Conservation (phyloP, 2,797 vertebrate genomes). For the Scomberomorus guttatus region DNA sequence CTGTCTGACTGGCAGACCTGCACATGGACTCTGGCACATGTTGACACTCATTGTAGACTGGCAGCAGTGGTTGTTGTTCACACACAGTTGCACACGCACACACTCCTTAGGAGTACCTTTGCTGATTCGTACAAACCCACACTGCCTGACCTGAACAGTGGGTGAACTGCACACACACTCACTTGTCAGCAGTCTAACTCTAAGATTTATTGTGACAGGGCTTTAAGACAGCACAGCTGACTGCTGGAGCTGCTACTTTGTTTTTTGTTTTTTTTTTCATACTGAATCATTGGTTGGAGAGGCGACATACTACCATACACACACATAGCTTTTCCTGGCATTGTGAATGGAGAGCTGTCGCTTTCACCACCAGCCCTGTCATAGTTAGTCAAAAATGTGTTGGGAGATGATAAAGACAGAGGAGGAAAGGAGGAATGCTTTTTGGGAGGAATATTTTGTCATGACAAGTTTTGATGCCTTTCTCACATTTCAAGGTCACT, state of each 20-base stretch:
- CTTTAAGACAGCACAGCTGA: slow-evolving; percentile 40
- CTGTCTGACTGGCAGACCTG: slow-evolving; percentile 55
- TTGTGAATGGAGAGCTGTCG: slow-evolving; percentile 46
- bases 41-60: slow-evolving; percentile 55
- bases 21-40: slow-evolving; percentile 41
- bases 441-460: slow-evolving; percentile 45
- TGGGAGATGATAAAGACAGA: slow-evolving; percentile 39
- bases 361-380: slow-evolving; percentile 39
- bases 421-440: slow-evolving; percentile 32
- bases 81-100: background rate
- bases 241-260: slow-evolving; percentile 36
- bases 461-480: slow-evolving; percentile 40
- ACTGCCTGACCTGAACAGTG: slow-evolving; percentile 29
- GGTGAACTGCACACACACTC: slow-evolving; percentile 28
- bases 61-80: slow-evolving; percentile 38
- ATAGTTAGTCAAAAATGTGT: slow-evolving; percentile 32
- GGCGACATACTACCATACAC: slow-evolving; percentile 34
- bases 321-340: slow-evolving; percentile 30
- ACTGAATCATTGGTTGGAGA: slow-evolving; percentile 32
- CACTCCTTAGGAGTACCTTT: slow-evolving; percentile 23
- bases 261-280: slow-evolving; percentile 20
- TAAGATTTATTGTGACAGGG: slow-evolving; percentile 58
- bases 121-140: slow-evolving; percentile 35
- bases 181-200: slow-evolving; percentile 38
- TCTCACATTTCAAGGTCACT: slow-evolving; percentile 60